Conservation (phyloP, 2,888 invertebrate genomes). For the Spilosoma lubricipeda region DNA sequence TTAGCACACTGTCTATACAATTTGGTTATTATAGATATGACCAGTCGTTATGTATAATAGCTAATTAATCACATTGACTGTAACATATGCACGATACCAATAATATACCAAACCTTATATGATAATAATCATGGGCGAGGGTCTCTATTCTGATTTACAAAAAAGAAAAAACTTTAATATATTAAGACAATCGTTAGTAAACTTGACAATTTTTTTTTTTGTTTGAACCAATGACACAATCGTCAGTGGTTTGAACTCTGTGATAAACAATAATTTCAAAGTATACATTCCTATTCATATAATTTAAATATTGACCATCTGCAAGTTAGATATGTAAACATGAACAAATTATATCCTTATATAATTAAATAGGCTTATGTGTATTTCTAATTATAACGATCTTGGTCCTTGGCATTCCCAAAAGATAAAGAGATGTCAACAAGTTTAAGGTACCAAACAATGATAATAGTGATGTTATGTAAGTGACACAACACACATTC, state of each 20-base stretch:
- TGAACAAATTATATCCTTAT: conserved; percentile 24
- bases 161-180: no score
- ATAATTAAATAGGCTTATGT: conserved; percentile 27
- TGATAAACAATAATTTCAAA: not conserved
- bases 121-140: no score
- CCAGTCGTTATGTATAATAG: no score
- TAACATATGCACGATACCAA: no score
- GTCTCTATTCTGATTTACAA: no score
- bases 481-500: conserved; percentile 27
- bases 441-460: conserved; percentile 56
- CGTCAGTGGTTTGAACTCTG: no score
- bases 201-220: not conserved
- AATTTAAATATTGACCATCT: conserved; percentile 18
- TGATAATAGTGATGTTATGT: conserved; percentile 43
- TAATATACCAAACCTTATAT: no score
- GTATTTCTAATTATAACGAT: conserved; percentile 33
- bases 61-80: no score
- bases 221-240: no score
- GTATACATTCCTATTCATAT: conserved; percentile 14
- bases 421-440: conserved; percentile 56
- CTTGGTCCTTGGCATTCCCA: conserved; percentile 53
- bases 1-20: no score
- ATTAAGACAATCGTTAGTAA: no score
- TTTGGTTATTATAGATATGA: no score
- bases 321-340: conserved; percentile 29